A percentile compares a stretch with the other conserved stretches of the same genome.
Conservation (phyloP, 2,113 vertebrate species). For the Fulica atra region DNA sequence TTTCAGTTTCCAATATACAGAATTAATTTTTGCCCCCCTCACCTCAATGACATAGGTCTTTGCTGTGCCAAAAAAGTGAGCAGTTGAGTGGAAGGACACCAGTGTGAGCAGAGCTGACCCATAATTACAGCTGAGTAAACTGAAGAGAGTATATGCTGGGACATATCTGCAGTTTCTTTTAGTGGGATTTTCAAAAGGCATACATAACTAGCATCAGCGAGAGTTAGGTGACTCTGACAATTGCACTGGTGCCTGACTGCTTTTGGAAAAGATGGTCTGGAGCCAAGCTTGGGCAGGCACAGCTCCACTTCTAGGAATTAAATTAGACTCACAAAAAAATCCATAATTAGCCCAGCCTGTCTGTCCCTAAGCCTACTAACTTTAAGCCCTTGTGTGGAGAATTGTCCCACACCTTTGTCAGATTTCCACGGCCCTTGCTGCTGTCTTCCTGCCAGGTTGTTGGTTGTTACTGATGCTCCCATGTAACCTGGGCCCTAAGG, state of each 20-base stretch:
- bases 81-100: not conserved
- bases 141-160: not conserved
- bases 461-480: not conserved
- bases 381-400: not conserved
- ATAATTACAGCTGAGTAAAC: conserved; percentile 21
- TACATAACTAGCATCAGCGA: not conserved
- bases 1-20: not conserved
- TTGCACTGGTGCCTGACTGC: conserved; percentile 10
- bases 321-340: not conserved
- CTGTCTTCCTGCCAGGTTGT: not conserved
- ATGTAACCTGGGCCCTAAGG: not conserved
- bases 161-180: not conserved
- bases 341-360: not conserved
- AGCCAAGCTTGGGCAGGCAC: conserved; percentile 6
- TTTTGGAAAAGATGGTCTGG: conserved; percentile 4
- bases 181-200: conserved; percentile 29
- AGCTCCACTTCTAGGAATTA: conserved; percentile 9
- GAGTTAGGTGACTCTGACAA: conserved; percentile 40
- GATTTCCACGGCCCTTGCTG: not conserved
- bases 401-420: not conserved
- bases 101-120: not conserved
- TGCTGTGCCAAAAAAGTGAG: not conserved
- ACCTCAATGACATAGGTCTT: not conserved
- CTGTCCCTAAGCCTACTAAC: not conserved
- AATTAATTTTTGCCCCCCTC: not conserved